phyloP scores from a whole-genome alignment of 2,888 invertebrate species.

The Busseola fusca region DNA sequence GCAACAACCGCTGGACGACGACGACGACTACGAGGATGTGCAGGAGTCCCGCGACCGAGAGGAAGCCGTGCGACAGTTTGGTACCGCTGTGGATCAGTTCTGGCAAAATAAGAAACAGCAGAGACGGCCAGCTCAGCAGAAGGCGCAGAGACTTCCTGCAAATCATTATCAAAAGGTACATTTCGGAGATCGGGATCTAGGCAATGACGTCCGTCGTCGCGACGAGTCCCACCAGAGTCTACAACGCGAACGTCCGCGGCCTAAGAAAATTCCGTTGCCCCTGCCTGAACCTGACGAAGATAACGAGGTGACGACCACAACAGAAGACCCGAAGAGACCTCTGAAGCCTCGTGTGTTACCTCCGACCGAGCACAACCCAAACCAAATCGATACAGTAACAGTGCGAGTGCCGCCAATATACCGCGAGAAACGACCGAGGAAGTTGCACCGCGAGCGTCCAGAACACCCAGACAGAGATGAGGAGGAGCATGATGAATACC shows the following conservation, averaged over 20 bases:
- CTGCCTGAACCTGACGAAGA: conserved; percentile 75
- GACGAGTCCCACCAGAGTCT: conserved; percentile 71
- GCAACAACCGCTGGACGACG: conserved; percentile 69
- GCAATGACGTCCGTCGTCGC: conserved; percentile 66
- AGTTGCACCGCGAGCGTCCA: conserved; percentile 81
- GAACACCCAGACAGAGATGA: conserved; percentile 73
- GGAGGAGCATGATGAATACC: conserved; percentile 53
- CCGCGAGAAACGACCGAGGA: conserved; percentile 82
- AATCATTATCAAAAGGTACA: conserved; percentile 83
- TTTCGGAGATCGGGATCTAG: conserved; percentile 81
- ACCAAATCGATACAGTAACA: conserved; percentile 86
- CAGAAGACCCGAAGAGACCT: conserved; percentile 80
- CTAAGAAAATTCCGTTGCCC: conserved; percentile 70
- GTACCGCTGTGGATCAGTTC: conserved; percentile 81
- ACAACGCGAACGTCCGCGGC: conserved; percentile 68
- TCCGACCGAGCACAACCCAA: conserved; percentile 86
- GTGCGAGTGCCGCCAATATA: conserved; percentile 87
- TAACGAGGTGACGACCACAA: conserved; percentile 81
- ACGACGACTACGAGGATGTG: conserved; percentile 83
- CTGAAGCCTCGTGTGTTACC: conserved; percentile 83
- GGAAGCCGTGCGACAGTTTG: conserved; percentile 78
- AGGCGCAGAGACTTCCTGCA: conserved; percentile 67
- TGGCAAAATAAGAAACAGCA: conserved; percentile 77
- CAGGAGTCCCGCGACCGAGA: conserved; percentile 80
- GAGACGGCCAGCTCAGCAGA: conserved; percentile 50